A percentile compares a stretch with the other conserved stretches of the same genome.
phyloP scores from a whole-genome alignment of 2,888 invertebrate genomes.

The Psylliodes chrysocephalus region DNA sequence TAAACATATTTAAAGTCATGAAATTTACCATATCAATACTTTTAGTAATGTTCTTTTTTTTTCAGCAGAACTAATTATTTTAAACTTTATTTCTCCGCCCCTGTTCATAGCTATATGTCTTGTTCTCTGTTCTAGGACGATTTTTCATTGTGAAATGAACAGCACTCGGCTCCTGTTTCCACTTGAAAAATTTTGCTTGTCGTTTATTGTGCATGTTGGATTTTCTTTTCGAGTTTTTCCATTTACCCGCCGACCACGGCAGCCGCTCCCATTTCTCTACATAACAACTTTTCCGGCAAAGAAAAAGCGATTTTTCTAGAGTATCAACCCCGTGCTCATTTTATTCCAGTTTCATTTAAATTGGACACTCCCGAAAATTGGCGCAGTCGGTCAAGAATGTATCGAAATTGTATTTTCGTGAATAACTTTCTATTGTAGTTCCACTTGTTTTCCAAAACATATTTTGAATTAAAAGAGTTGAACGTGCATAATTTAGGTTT shows the following conservation, averaged over 20 bases:
- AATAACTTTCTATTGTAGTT: too few species aligned
- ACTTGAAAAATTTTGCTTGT: conserved; percentile 60
- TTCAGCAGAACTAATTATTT: too few species aligned
- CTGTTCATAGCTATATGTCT: conserved; percentile 53
- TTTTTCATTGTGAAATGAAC: conserved; percentile 61
- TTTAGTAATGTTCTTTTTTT: too few species aligned
- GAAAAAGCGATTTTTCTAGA: neutral
- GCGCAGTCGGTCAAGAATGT: too few species aligned
- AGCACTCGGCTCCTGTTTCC: conserved; percentile 60
- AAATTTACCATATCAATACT: too few species aligned
- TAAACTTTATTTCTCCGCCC: conserved; percentile 1
- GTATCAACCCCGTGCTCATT: neutral
- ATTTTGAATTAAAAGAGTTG: too few species aligned
- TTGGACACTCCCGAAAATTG: neutral
- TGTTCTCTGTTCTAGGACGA: conserved; percentile 55
- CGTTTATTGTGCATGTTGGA: conserved; percentile 52
- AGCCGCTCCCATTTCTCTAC: conserved; percentile 14
- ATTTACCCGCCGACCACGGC: conserved; percentile 5
- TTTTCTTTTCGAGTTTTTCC: conserved; percentile 20
- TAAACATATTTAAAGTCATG: too few species aligned
- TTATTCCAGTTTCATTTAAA: conserved; percentile 10
- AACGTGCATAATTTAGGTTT: too few species aligned
- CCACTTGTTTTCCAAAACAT: too few species aligned
- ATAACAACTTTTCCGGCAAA: conserved; percentile 12
- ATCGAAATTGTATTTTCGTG: too few species aligned